Conservation (phyloP, 2,888 invertebrate genomes). For the Apotomis capreana region DNA sequence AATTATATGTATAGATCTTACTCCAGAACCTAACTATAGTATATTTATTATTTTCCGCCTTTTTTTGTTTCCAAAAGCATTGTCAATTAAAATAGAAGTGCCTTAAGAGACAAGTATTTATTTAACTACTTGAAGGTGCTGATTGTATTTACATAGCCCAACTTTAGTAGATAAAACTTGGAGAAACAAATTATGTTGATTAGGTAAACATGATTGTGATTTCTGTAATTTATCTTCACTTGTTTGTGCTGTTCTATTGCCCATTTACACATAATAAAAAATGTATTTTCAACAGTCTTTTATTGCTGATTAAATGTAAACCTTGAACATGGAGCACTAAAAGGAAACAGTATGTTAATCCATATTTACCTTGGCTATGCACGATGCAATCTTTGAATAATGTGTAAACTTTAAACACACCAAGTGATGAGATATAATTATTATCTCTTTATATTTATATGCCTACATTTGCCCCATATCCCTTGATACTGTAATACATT, state of each 20-base stretch:
- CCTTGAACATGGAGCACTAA: not conserved
- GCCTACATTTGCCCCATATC: too few relatives aligned
- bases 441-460: too few relatives aligned
- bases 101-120: constrained; percentile 44
- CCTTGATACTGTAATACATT: too few relatives aligned
- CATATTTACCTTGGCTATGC: too few relatives aligned
- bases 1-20: constrained; percentile 22
- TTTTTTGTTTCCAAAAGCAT: constrained; percentile 40
- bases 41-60: constrained; percentile 41
- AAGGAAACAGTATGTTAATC: too few relatives aligned
- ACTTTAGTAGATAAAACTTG: constrained; percentile 15
- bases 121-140: constrained; percentile 21
- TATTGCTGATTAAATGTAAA: constrained; percentile 21
- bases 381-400: too few relatives aligned
- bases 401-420: too few relatives aligned
- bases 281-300: constrained; percentile 54
- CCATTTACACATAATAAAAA: constrained; percentile 54
- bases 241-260: constrained; percentile 61
- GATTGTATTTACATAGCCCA: constrained; percentile 24
- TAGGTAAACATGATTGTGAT: constrained; percentile 50
- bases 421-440: too few relatives aligned
- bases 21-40: constrained; percentile 2
- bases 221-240: constrained; percentile 53
- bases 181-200: constrained; percentile 14
- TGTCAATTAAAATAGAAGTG: constrained; percentile 47